Evolutionary conservation across 2,888 invertebrate genomes (phyloP).

Genomic region (Paralinhomoeus sp.): DNA sequence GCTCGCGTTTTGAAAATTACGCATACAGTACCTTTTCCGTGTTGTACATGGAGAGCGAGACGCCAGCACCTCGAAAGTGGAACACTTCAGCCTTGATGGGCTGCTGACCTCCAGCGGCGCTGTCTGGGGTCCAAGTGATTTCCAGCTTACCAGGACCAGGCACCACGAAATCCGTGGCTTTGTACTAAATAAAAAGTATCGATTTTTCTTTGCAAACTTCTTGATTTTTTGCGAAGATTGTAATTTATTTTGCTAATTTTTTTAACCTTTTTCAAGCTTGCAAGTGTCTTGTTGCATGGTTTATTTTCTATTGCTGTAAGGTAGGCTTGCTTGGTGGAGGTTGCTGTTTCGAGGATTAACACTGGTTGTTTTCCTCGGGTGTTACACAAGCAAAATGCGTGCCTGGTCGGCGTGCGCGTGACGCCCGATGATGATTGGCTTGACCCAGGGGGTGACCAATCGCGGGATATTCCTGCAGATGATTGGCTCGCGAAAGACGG

Average conservation of each 20-base stretch:
- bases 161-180: conserved; percentile 84
- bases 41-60: conserved; percentile 80
- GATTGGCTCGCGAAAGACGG: conserved; percentile 37
- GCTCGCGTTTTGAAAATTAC: no score
- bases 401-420: conserved; percentile 66
- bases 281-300: no score
- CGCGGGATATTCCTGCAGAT: conserved; percentile 58
- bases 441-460: conserved; percentile 64
- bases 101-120: not conserved
- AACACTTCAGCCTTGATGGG: conserved; percentile 11
- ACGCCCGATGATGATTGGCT: conserved; percentile 91
- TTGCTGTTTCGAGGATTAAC: no score
- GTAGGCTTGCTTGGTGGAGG: no score
- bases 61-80: conserved; percentile 36
- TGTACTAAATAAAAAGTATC: conserved; percentile 41
- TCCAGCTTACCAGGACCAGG: conserved; percentile 69
- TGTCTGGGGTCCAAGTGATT: conserved; percentile 49
- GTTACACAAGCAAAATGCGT: not conserved
- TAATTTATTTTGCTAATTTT: no score
- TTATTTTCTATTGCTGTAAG: no score
- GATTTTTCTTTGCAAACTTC: no score
- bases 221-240: no score
- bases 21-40: conserved; percentile 67
- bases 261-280: no score
- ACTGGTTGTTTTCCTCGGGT: no score